A percentile compares a stretch with the other conserved stretches of the same genome.
Conservation (phyloP, 2,113 vertebrate genomes). For the Semnornis frantzii region DNA sequence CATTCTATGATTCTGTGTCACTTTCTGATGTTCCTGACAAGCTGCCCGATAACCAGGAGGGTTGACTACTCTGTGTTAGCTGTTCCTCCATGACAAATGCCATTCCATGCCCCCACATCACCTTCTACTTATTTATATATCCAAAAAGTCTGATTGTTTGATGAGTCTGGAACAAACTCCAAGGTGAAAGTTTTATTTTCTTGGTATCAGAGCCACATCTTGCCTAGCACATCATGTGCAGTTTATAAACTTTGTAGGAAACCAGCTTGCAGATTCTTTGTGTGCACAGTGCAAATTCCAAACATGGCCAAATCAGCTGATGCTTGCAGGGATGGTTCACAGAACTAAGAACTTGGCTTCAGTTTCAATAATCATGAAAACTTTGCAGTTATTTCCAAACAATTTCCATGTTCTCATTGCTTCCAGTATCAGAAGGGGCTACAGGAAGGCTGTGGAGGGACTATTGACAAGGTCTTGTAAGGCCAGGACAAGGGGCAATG, state of each 20-base stretch:
- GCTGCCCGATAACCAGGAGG: not conserved
- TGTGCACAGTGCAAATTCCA: not conserved
- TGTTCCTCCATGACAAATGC: not conserved
- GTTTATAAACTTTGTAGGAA: not conserved
- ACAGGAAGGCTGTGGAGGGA: too few species aligned
- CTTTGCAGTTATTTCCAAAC: not conserved
- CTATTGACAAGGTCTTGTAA: too few species aligned
- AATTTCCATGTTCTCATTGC: not conserved
- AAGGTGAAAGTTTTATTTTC: not conserved
- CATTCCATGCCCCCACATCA: too few species aligned
- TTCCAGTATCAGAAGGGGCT: too few species aligned
- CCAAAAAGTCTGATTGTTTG: not conserved
- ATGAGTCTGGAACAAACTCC: conserved; percentile 6
- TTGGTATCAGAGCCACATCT: not conserved
- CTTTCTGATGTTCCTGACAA: not conserved
- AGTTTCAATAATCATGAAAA: not conserved
- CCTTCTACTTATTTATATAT: not conserved
- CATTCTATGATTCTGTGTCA: too few species aligned
- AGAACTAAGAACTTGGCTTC: not conserved
- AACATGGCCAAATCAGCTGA: not conserved
- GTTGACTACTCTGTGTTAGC: not conserved
- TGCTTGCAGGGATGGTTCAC: not conserved
- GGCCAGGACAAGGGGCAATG: too few species aligned
- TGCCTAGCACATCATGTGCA: not conserved
- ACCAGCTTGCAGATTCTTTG: not conserved